Conservation (phyloP, 2,888 invertebrate species). For the Formica aserva region DNA sequence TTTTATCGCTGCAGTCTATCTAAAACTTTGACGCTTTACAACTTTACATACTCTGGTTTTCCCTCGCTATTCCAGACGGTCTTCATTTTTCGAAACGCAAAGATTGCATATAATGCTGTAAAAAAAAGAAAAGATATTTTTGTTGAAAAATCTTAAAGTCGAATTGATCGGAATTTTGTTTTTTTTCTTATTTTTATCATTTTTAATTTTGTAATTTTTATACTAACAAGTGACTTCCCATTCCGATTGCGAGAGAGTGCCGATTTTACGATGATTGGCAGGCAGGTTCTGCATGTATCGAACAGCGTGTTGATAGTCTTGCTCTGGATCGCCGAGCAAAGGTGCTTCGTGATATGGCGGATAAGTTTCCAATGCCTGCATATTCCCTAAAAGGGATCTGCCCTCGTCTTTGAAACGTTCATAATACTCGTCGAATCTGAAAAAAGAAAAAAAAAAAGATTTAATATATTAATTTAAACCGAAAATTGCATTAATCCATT, state of each 20-base stretch:
- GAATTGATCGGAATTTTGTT: constrained; percentile 23
- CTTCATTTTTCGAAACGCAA: constrained; percentile 93
- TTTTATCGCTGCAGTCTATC: neutral
- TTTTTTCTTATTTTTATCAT: neutral
- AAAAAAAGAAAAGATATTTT: constrained; percentile 38
- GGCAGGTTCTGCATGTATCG: constrained; percentile 86
- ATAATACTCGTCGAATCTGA: constrained; percentile 92
- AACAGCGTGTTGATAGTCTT: constrained; percentile 92
- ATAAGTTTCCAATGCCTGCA: constrained; percentile 93
- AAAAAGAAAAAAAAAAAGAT: constrained; percentile 73
- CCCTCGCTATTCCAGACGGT: constrained; percentile 89
- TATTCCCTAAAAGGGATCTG: constrained; percentile 89
- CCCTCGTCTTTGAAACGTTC: constrained; percentile 88
- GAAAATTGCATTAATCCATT: neutral
- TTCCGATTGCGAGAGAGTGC: constrained; percentile 95
- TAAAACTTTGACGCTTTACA: constrained; percentile 32
- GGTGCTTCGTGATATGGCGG: constrained; percentile 88
- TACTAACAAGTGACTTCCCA: constrained; percentile 97
- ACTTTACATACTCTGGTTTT: constrained; percentile 85
- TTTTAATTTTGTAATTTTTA: constrained; percentile 39
- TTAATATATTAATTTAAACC: constrained; percentile 69
- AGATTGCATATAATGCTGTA: constrained; percentile 92
- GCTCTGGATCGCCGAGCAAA: constrained; percentile 88
- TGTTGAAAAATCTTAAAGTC: neutral
- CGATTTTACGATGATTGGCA: constrained; percentile 86